Percentiles rank a stretch among this genome's conserved stretches.
These are phyloP conservation scores for Bombus haemorrhoidalis DNA, from an alignment of 1,140 invertebrate species.

Conservation along the genomic window DNA sequence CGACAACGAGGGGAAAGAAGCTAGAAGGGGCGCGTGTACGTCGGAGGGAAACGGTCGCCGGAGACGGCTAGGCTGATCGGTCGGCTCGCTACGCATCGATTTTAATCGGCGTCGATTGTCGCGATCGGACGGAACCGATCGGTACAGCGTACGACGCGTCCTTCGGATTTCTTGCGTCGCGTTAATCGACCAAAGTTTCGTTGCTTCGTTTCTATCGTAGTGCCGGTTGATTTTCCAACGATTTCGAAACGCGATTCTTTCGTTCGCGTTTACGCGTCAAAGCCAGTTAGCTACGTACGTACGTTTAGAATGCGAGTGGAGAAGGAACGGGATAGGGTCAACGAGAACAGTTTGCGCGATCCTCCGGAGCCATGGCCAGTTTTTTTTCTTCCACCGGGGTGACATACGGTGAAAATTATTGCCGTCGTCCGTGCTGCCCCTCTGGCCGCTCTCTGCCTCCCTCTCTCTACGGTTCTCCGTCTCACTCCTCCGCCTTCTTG, in stretches of 20 bases:
- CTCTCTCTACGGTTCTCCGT: not conserved
- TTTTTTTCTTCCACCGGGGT: conserved; percentile 52
- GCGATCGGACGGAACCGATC: conserved; percentile 37
- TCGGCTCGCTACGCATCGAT: conserved; percentile 76
- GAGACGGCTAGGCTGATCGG: conserved; percentile 73
- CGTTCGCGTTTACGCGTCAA: conserved; percentile 24
- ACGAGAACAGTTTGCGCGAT: conserved; percentile 57
- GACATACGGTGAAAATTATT: conserved; percentile 72
- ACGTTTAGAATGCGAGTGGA: conserved; percentile 29
- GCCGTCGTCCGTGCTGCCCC: conserved; percentile 65
- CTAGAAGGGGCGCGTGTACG: conserved; percentile 47
- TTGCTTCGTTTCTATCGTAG: not conserved
- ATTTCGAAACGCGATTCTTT: not conserved
- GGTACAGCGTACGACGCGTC: conserved; percentile 41
- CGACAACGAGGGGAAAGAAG: not conserved
- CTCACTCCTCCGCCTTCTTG: conserved; percentile 53
- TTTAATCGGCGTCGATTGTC: conserved; percentile 54
- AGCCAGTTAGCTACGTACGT: not conserved
- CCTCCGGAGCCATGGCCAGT: conserved; percentile 51
- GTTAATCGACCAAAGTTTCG: conserved; percentile 10
- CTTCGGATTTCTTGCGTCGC: conserved; percentile 20
- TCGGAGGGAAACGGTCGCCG: conserved; percentile 68
- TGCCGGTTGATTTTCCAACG: not conserved
- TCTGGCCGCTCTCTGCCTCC: conserved; percentile 9
- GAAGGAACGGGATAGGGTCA: conserved; percentile 41